Evolutionary conservation across 2,797 vertebrate species (phyloP).

Genomic region (Phyllotis vaccarum): DNA sequence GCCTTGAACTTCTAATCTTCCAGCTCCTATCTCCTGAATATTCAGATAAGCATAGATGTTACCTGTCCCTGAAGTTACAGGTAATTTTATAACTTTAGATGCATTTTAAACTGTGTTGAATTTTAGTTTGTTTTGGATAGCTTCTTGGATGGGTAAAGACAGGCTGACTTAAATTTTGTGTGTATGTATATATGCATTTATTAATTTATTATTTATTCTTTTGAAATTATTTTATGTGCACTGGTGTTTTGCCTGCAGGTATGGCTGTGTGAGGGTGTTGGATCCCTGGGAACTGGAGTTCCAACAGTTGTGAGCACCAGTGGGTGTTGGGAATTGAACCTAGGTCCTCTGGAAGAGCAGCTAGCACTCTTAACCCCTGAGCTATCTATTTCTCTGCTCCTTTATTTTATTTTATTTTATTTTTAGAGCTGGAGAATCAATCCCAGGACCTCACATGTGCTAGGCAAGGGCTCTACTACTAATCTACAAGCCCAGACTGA

Average conservation of each 20-base stretch:
- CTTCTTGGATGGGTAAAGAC: neutral
- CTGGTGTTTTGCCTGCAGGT: neutral
- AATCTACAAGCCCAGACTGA: neutral
- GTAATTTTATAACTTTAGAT: neutral
- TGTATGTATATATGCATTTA: neutral
- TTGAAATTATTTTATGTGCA: neutral
- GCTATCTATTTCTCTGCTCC: neutral
- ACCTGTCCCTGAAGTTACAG: neutral
- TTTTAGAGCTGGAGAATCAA: neutral
- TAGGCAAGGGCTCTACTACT: neutral
- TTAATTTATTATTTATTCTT: neutral
- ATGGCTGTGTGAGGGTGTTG: neutral
- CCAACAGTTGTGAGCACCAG: neutral
- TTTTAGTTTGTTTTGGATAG: constrained; percentile 1
- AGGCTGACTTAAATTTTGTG: neutral
- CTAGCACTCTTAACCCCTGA: neutral
- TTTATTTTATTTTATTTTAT: neutral
- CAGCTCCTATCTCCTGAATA: neutral
- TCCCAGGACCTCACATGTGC: neutral
- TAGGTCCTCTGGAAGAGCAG: neutral
- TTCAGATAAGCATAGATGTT: neutral
- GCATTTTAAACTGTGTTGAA: neutral
- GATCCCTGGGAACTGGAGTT: neutral
- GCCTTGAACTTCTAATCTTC: neutral
- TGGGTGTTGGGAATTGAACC: neutral